Percentiles rank a stretch among this genome's conserved stretches.
Conservation (phyloP, 1,140 invertebrate species). For the Panagrolaimus sp. region DNA sequence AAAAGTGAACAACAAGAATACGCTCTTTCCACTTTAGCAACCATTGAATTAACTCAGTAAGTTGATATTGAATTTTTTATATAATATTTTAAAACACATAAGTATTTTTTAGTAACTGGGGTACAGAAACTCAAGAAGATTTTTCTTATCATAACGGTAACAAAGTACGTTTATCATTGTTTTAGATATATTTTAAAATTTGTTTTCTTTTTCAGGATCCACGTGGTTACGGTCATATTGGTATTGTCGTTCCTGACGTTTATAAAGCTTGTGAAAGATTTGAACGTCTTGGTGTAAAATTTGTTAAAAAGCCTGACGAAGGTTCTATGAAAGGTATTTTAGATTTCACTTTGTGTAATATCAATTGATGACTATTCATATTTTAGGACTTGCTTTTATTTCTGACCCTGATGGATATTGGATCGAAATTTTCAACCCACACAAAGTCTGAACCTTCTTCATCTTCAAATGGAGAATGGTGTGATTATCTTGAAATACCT, state of each 20-base stretch:
- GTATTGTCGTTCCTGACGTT: constrained; percentile 80
- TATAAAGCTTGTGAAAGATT: constrained; percentile 78
- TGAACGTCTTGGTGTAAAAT: constrained; percentile 77
- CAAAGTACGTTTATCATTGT: constrained; percentile 70
- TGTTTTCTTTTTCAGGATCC: constrained; percentile 27
- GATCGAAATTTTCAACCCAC: constrained; percentile 81
- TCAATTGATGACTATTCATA: not conserved
- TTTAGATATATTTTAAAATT: not conserved
- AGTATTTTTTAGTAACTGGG: constrained; percentile 77
- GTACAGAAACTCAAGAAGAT: constrained; percentile 76
- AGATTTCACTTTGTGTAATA: not conserved
- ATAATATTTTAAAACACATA: constrained; percentile 22
- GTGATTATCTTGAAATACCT: no score
- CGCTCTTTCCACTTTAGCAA: constrained; percentile 77
- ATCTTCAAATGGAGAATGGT: not conserved
- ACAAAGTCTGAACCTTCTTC: constrained; percentile 40
- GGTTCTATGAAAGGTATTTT: constrained; percentile 74
- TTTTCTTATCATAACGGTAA: constrained; percentile 81
- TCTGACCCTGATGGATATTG: constrained; percentile 91
- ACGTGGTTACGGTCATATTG: constrained; percentile 72
- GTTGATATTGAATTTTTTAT: constrained; percentile 68
- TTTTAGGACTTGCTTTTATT: constrained; percentile 72
- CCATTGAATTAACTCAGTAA: constrained; percentile 84
- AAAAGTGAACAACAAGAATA: constrained; percentile 69
- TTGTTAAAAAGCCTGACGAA: constrained; percentile 74